Conservation (phyloP, 37 sponge, comb jelly and placozoan genomes). For the Cliona cf. orientalis region DNA sequence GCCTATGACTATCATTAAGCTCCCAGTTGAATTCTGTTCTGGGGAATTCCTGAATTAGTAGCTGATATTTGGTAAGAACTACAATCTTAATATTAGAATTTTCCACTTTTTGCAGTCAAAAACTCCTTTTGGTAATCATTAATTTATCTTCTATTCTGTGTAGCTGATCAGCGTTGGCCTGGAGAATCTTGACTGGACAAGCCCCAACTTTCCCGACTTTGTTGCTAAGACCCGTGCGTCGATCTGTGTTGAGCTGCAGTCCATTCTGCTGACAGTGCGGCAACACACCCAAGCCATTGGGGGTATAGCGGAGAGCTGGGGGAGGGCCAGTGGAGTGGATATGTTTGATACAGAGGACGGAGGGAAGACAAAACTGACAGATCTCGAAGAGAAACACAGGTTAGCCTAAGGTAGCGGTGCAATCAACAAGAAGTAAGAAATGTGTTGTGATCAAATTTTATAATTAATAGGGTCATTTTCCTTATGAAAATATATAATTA, state of each 20-base stretch:
- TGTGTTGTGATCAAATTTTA: too few relatives aligned
- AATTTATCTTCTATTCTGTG: background rate
- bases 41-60: too few relatives aligned
- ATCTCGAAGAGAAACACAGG: constrained; percentile 49
- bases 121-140: too few relatives aligned
- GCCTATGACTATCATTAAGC: too few relatives aligned
- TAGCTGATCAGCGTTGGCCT: constrained; percentile 40
- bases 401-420: too few relatives aligned
- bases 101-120: too few relatives aligned
- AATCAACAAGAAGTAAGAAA: too few relatives aligned
- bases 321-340: constrained; percentile 18
- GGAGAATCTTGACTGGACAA: constrained; percentile 38
- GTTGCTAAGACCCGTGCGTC: constrained; percentile 24
- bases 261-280: constrained; percentile 29
- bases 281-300: background rate
- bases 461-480: too few relatives aligned
- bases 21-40: too few relatives aligned
- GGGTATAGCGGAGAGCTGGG: constrained; percentile 28
- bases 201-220: constrained; percentile 55
- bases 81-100: too few relatives aligned
- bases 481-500: too few relatives aligned
- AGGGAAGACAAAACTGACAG: constrained; percentile 1
- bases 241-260: constrained; percentile 36
- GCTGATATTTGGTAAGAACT: too few relatives aligned
- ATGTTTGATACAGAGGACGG: constrained; percentile 35